Evolutionary conservation across 2,797 vertebrate genomes (phyloP).

Genomic region (Sebastes jordani): DNA sequence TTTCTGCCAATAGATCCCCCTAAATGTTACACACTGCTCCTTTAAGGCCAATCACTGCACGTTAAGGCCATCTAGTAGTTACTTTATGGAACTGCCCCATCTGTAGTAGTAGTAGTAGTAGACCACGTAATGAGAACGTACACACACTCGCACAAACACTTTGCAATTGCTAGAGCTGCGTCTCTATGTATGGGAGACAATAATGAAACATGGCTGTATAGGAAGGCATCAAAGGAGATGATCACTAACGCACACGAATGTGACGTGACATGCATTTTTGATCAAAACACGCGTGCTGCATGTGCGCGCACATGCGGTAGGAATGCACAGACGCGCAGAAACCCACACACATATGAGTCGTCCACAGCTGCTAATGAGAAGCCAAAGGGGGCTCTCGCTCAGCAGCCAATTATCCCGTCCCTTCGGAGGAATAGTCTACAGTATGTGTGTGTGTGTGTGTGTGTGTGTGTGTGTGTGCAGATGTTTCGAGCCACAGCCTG

Average conservation of each 20-base stretch:
- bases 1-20: too few relatives aligned
- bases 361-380: slow-evolving; percentile 77
- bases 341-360: not conserved
- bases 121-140: slow-evolving; percentile 15
- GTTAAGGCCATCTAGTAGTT: too few relatives aligned
- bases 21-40: too few relatives aligned
- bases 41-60: too few relatives aligned
- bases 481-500: slow-evolving; percentile 39
- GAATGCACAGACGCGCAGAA: not conserved
- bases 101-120: not conserved
- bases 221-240: slow-evolving; percentile 48
- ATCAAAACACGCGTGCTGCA: slow-evolving; percentile 17
- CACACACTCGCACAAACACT: slow-evolving; percentile 2
- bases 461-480: slow-evolving; percentile 10
- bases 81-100: too few relatives aligned
- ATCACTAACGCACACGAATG: slow-evolving; percentile 24
- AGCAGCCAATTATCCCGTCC: slow-evolving; percentile 77
- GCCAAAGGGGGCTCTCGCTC: slow-evolving; percentile 71
- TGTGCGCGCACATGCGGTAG: not conserved
- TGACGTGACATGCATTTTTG: slow-evolving; percentile 39
- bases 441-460: not conserved
- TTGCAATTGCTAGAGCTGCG: not conserved
- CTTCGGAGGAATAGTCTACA: slow-evolving; percentile 48
- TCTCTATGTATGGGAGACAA: not conserved
- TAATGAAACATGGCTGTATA: slow-evolving; percentile 21